Evolutionary conservation across 2,888 invertebrate genomes (phyloP), one percentile per base, ranked within the genome.

Genomic region (Sphaerophoria rueppellii): DNA sequence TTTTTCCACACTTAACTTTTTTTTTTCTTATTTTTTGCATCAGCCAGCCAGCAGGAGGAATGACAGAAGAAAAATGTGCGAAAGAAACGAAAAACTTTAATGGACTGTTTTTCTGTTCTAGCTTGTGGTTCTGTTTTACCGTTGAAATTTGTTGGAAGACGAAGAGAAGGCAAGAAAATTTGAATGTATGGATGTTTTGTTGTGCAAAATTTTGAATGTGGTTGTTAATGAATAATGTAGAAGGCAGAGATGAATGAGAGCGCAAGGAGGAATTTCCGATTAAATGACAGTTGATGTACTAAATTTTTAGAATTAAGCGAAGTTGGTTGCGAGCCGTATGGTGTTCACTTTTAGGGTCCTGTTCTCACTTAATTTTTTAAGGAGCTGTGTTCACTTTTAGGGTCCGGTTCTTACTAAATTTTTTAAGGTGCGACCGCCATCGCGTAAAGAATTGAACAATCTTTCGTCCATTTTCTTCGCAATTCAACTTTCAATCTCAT

Each of bases 141-240:
- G n/a, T 46, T 24, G 24, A 24, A 24, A 24, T 24, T 24, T 24
- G 24, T 24, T 24, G 24, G 24, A 24, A 24, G 2, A 24, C 24
- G 34, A 35, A 50, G 9, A 65, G 65, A 16, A 71, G 54, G 54
- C n/a, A 69, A 50, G 60, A 54, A 61, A 54, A 74, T 54, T 50
- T 75, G 50, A 60, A 43, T 58, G 67, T 75, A 50, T 74, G 50
- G 75, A 40, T 80, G 50, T 83, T 79, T 83, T 80, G 83, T 83
- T 83, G 70, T 76, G 75, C 63, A 72, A 72, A 80, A 72, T 63
- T 65, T 50, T 75, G 67, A 75, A 60, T 71, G 70, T 71, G 71
- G n/a, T 65, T 46, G 63, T 55, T 9, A 6, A 63, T 14, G 46
- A 48, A 50, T n/a, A n/a, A 50, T 46, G 4, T 46, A 14, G 32